Evolutionary conservation across 2,113 vertebrate genomes (phyloP).

Genomic region (Ifrita kowaldi): DNA sequence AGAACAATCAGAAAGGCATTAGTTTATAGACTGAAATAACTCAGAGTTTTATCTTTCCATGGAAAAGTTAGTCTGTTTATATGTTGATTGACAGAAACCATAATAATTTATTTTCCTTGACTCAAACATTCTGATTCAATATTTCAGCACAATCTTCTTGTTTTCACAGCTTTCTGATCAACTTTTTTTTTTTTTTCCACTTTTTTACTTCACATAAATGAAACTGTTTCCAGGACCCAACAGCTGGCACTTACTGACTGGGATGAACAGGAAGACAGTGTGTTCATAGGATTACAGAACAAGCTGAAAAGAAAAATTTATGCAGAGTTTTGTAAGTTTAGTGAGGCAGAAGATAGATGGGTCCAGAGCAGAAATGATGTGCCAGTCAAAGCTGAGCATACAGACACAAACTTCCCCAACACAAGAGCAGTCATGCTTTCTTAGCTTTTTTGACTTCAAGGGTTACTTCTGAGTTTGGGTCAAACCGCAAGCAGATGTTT

Average conservation of each 20-base stretch:
- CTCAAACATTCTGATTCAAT: constrained; percentile 36
- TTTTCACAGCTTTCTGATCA: constrained; percentile 62
- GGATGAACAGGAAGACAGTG: constrained; percentile 70
- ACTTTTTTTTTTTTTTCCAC: accelerated
- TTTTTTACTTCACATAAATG: constrained; percentile 26
- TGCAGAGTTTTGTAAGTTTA: constrained; percentile 83
- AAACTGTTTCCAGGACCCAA: constrained; percentile 65
- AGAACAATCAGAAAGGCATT: constrained; percentile 54
- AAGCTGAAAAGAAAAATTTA: constrained; percentile 79
- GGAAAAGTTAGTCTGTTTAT: background rate
- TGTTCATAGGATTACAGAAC: constrained; percentile 67
- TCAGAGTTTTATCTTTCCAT: constrained; percentile 2
- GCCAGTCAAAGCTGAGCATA: constrained; percentile 76
- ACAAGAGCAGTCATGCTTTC: constrained; percentile 20
- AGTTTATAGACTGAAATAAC: constrained; percentile 14
- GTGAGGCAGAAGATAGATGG: constrained; percentile 88
- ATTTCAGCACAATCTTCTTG: background rate
- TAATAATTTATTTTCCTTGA: constrained; percentile 30
- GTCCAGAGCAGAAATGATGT: constrained; percentile 78
- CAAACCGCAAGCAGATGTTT: background rate
- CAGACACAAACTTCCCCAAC: constrained; percentile 45
- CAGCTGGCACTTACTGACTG: constrained; percentile 68
- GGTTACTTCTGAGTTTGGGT: background rate
- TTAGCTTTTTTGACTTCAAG: constrained; percentile 13
- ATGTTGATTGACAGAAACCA: constrained; percentile 7